phyloP scores from a whole-genome alignment of 2,113 vertebrate species.

The Harpagus bidentatus region DNA sequence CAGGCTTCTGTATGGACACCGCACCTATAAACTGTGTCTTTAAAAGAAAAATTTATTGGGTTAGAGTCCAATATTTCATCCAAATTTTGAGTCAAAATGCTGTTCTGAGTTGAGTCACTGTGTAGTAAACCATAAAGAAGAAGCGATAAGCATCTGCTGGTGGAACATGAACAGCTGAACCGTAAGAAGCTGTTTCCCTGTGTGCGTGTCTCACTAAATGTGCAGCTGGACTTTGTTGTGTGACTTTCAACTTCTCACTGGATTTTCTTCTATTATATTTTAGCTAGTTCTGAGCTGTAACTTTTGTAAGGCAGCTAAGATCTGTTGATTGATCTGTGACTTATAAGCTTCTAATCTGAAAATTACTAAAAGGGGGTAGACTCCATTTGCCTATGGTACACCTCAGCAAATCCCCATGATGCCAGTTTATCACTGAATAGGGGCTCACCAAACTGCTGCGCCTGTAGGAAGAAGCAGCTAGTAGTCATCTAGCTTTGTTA shows the following conservation, averaged over 20 bases:
- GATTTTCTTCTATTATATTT: not conserved
- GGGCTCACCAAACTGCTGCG: not conserved
- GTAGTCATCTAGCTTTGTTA: not conserved
- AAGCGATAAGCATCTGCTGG: not conserved
- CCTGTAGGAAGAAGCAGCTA: not conserved
- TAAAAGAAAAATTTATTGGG: not conserved
- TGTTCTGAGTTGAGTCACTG: conserved; percentile 2
- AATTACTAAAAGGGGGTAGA: not conserved
- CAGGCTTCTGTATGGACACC: not conserved
- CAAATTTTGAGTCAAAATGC: not conserved
- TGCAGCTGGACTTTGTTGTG: not conserved
- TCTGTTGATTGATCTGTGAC: not conserved
- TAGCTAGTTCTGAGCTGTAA: not conserved
- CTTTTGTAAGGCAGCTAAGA: not conserved
- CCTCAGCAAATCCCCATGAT: not conserved
- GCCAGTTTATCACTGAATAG: not conserved
- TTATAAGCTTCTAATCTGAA: not conserved
- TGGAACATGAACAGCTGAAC: conserved; percentile 28
- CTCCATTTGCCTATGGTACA: not conserved
- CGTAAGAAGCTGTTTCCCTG: not conserved
- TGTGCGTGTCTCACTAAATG: not conserved
- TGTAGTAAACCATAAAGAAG: conserved; percentile 1
- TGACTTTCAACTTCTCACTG: not conserved
- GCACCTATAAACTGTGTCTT: not conserved
- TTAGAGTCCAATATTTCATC: conserved; percentile 4